These are phyloP conservation scores for Anser cygnoides DNA, from an alignment of 2,113 vertebrate genomes.

Conservation along the genomic window DNA sequence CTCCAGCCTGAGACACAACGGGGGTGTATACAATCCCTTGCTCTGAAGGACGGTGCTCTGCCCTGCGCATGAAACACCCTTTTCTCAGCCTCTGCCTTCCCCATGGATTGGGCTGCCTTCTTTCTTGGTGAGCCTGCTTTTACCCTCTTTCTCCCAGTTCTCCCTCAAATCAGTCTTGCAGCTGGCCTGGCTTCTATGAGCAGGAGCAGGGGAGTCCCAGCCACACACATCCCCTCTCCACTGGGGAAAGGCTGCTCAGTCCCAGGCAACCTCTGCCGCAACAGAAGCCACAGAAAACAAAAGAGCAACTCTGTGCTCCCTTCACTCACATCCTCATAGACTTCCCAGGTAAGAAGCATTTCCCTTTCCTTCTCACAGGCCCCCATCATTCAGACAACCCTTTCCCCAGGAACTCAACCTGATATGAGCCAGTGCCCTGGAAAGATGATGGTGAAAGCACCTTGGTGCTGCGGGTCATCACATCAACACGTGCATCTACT, in stretches of 20 bases:
- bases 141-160: not conserved
- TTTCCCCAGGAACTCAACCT: not conserved
- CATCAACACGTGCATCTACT: not conserved
- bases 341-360: not conserved
- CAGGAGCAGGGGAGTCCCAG: not conserved
- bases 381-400: not conserved
- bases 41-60: not conserved
- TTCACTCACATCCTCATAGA: not conserved
- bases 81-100: not conserved
- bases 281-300: not conserved
- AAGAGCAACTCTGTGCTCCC: not conserved
- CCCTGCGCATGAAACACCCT: not conserved
- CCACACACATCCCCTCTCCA: not conserved
- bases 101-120: not conserved
- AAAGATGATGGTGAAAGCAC: not conserved
- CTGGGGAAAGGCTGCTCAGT: not conserved
- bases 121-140: not conserved
- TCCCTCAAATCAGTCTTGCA: not conserved
- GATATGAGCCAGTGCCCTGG: not conserved
- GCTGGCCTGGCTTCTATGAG: not conserved
- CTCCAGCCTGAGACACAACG: not conserved
- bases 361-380: not conserved
- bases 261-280: not conserved
- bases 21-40: rapidly evolving
- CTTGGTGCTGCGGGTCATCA: not conserved